Evolutionary conservation across 2,888 invertebrate species (phyloP).

Genomic region (Drosophila atroscutellata): DNA sequence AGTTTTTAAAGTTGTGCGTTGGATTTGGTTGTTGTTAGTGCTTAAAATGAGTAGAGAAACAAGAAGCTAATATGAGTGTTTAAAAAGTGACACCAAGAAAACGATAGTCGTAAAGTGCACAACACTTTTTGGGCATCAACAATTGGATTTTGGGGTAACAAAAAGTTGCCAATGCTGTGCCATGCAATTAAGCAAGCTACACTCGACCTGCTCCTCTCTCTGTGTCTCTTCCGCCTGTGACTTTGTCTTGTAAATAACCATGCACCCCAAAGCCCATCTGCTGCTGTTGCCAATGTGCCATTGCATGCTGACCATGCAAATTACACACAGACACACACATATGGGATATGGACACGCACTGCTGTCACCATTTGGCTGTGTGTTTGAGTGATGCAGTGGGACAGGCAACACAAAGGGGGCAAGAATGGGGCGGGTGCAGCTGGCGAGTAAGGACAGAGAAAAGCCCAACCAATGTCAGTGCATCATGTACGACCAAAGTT

Average conservation of each 20-base stretch:
- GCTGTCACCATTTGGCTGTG: slow-evolving; percentile 72
- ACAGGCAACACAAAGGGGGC: slow-evolving; percentile 42
- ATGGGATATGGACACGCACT: slow-evolving; percentile 59
- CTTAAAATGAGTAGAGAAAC: slow-evolving; percentile 40
- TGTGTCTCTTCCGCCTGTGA: not conserved
- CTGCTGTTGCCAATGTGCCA: slow-evolving; percentile 28
- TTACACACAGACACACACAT: slow-evolving; percentile 40
- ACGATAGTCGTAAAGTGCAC: slow-evolving; percentile 30
- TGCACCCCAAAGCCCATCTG: slow-evolving; percentile 33
- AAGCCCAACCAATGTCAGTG: slow-evolving; percentile 36
- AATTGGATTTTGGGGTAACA: slow-evolving; percentile 63
- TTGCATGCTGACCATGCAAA: slow-evolving; percentile 78
- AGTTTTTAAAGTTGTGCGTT: slow-evolving; percentile 20
- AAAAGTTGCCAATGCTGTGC: slow-evolving; percentile 71
- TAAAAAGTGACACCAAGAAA: slow-evolving; percentile 60
- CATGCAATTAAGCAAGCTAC: slow-evolving; percentile 73
- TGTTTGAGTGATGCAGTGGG: slow-evolving; percentile 73
- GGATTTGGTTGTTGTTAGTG: slow-evolving; percentile 36
- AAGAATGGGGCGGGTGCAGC: not conserved
- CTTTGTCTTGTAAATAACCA: slow-evolving; percentile 15
- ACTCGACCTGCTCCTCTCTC: slow-evolving; percentile 16
- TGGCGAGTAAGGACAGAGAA: slow-evolving; percentile 31
- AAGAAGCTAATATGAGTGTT: slow-evolving; percentile 47
- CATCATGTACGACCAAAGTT: slow-evolving; percentile 64
- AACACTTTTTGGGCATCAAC: slow-evolving; percentile 50